These are phyloP conservation scores for Muntiacus muntjak DNA, from an alignment of 2,113 vertebrate species.

Conservation along the genomic window DNA sequence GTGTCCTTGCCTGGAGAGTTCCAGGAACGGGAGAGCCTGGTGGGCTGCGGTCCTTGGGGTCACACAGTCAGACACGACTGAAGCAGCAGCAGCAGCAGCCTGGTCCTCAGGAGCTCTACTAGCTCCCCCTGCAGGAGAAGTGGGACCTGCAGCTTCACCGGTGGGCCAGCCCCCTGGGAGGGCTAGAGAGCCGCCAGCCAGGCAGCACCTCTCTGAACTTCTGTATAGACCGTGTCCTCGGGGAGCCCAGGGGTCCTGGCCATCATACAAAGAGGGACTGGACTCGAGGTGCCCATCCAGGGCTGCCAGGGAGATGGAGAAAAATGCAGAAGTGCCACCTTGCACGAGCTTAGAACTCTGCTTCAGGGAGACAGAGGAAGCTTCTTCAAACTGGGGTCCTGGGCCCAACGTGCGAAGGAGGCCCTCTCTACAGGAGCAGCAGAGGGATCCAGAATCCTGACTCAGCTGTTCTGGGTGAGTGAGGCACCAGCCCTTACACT, in stretches of 20 bases:
- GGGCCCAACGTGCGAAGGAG: accelerated
- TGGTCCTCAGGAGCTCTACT: accelerated
- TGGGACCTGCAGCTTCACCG: not conserved
- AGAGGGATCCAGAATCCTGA: not conserved
- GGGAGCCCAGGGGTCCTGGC: not conserved
- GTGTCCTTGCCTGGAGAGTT: too few relatives aligned
- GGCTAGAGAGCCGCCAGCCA: not conserved
- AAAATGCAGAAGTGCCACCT: not conserved
- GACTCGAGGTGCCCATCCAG: not conserved
- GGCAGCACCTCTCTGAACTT: not conserved
- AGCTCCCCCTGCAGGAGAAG: not conserved
- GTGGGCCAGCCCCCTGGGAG: not conserved
- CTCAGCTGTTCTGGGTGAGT: not conserved
- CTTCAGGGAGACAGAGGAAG: too few relatives aligned
- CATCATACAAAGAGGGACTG: not conserved
- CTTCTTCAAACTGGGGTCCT: not conserved
- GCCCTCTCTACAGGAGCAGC: too few relatives aligned
- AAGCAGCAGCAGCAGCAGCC: too few relatives aligned
- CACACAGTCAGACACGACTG: too few relatives aligned
- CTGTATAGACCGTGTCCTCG: not conserved
- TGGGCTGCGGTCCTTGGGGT: too few relatives aligned
- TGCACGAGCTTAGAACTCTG: not conserved
- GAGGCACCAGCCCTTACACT: not conserved
- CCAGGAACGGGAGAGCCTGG: too few relatives aligned
- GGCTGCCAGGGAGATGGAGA: not conserved